Evolutionary conservation across 2,113 vertebrate genomes (phyloP).

Genomic region (Mionectes macconnelli): DNA sequence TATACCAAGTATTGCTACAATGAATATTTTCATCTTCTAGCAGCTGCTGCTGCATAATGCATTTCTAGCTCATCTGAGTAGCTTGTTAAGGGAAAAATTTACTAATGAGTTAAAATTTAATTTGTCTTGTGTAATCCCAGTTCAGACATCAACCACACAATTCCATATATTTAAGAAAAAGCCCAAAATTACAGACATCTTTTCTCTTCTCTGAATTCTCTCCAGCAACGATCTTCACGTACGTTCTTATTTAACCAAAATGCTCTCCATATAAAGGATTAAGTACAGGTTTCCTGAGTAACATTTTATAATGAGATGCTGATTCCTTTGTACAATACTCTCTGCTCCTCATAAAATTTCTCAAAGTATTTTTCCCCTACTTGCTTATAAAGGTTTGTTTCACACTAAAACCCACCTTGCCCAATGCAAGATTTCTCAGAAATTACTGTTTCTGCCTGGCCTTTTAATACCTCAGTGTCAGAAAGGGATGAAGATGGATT

Average conservation of each 20-base stretch:
- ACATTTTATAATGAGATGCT: conserved; percentile 23
- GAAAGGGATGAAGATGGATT: background rate
- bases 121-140: background rate
- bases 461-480: background rate
- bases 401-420: background rate
- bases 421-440: background rate
- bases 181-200: background rate
- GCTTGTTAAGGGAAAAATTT: conserved; percentile 26
- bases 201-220: background rate
- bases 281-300: conserved; percentile 32
- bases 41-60: background rate
- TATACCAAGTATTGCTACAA: background rate
- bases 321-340: background rate
- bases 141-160: background rate
- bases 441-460: background rate
- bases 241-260: conserved; percentile 26
- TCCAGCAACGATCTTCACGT: conserved; percentile 13
- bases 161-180: background rate
- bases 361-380: background rate
- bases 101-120: conserved; percentile 15
- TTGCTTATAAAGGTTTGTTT: conserved; percentile 11
- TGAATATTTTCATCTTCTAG: conserved; percentile 18
- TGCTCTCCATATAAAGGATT: background rate
- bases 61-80: conserved; percentile 23
- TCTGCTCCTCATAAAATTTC: background rate